Evolutionary conservation across 2,797 vertebrate genomes (phyloP).

Genomic region (Brachyalestes nurse): DNA sequence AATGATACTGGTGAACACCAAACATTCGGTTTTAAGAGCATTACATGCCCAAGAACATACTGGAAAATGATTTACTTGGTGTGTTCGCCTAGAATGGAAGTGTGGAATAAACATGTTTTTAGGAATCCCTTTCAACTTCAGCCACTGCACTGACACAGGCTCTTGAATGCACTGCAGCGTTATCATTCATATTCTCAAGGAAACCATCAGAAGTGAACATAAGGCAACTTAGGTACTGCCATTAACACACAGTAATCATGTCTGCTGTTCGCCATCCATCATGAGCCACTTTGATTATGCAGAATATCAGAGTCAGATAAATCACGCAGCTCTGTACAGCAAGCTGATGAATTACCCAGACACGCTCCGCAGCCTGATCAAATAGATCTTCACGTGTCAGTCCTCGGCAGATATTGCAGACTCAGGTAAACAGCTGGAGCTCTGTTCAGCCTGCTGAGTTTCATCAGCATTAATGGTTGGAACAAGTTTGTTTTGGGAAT

Average conservation of each 20-base stretch:
- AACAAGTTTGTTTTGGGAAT: slow-evolving; percentile 38
- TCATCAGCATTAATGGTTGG: slow-evolving; percentile 35
- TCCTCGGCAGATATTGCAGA: slow-evolving; percentile 43
- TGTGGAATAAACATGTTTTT: slow-evolving; percentile 19
- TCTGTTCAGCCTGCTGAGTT: slow-evolving; percentile 42
- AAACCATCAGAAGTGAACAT: slow-evolving; percentile 13
- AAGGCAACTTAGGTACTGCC: slow-evolving; percentile 5
- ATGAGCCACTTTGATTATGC: slow-evolving; percentile 47
- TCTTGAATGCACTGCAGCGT: slow-evolving; percentile 37
- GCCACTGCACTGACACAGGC: background rate
- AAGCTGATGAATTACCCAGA: slow-evolving; percentile 45
- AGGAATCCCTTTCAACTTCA: slow-evolving; percentile 11
- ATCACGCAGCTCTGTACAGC: slow-evolving; percentile 26
- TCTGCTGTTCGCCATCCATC: slow-evolving; percentile 45
- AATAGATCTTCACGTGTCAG: slow-evolving; percentile 31
- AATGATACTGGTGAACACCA: slow-evolving; percentile 14
- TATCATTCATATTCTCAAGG: slow-evolving; percentile 27
- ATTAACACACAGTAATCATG: slow-evolving; percentile 46
- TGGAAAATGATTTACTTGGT: slow-evolving; percentile 21
- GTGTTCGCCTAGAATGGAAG: background rate
- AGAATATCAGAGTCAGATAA: slow-evolving; percentile 48
- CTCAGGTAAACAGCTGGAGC: slow-evolving; percentile 50
- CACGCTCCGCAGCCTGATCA: slow-evolving; percentile 20
- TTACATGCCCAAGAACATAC: background rate
- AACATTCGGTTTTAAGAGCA: slow-evolving; percentile 17